Evolutionary conservation across 1,140 invertebrate genomes (phyloP).

Genomic region (Plutomurus gul): DNA sequence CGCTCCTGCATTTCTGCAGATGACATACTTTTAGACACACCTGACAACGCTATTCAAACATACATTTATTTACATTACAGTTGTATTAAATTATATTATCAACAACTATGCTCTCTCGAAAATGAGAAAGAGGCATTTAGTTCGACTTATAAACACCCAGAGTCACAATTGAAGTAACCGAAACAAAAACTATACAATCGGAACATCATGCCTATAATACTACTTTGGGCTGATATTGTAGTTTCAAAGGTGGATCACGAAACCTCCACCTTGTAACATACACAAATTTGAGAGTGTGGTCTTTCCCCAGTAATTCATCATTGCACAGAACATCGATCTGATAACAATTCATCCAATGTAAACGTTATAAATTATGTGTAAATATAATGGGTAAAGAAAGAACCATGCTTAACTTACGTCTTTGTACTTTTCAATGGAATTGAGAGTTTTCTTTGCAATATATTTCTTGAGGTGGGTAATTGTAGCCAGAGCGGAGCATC

Average conservation of each 20-base stretch:
- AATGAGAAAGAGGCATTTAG: too few relatives aligned
- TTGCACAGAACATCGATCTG: slow-evolving; percentile 98
- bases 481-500: slow-evolving; percentile 93
- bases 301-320: slow-evolving; percentile 96
- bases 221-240: slow-evolving; percentile 68
- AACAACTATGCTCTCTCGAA: too few relatives aligned
- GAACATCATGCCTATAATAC: too few relatives aligned
- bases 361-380: neutral
- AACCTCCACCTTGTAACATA: slow-evolving; percentile 97
- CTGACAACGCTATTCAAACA: too few relatives aligned
- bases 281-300: slow-evolving; percentile 98
- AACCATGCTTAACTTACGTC: slow-evolving; percentile 73
- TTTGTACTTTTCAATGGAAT: slow-evolving; percentile 87
- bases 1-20: too few relatives aligned
- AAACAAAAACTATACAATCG: too few relatives aligned
- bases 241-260: slow-evolving; percentile 80
- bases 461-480: slow-evolving; percentile 97
- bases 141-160: too few relatives aligned
- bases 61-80: too few relatives aligned
- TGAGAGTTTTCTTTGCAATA: slow-evolving; percentile 92
- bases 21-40: too few relatives aligned
- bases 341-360: slow-evolving; percentile 54
- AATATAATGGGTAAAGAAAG: neutral
- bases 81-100: too few relatives aligned
- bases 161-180: too few relatives aligned